Conservation (phyloP, 1,140 invertebrate genomes). For the Brachystomella parvula region DNA sequence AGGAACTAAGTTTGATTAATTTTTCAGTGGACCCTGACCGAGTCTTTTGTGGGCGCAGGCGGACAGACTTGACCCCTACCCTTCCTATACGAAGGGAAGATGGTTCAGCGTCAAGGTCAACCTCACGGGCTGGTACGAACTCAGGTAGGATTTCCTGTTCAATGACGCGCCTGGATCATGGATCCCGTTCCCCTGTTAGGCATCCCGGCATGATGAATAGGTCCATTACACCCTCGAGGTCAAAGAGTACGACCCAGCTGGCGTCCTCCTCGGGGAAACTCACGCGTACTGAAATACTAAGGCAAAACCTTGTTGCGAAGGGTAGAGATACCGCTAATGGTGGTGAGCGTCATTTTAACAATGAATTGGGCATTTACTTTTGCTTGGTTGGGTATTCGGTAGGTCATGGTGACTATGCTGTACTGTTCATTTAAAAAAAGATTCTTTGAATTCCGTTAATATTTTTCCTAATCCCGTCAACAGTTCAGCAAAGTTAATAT, state of each 20-base stretch:
- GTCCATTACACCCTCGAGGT: conserved; percentile 19
- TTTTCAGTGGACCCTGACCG: conserved; percentile 10
- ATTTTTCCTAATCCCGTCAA: too few species aligned
- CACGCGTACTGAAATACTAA: conserved; percentile 31
- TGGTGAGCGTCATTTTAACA: conserved; percentile 2
- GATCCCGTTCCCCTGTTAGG: conserved; percentile 17
- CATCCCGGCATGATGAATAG: conserved; percentile 16
- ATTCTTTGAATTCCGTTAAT: too few species aligned
- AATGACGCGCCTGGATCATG: conserved; percentile 34
- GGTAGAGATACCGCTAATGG: not conserved
- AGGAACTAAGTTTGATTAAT: not conserved
- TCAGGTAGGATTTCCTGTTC: conserved; percentile 35
- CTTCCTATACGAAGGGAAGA: conserved; percentile 62
- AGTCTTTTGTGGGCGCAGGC: conserved; percentile 59
- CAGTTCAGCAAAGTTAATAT: too few species aligned
- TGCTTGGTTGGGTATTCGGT: too few species aligned
- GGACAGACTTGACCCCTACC: conserved; percentile 82
- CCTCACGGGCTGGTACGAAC: conserved; percentile 13
- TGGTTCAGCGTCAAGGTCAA: conserved; percentile 16
- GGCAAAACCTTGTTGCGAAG: conserved; percentile 24
- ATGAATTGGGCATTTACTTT: too few species aligned
- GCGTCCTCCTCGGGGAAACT: conserved; percentile 24
- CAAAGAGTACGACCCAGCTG: conserved; percentile 36
- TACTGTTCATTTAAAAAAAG: too few species aligned
- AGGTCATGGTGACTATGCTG: too few species aligned